Percentiles rank a stretch among this genome's conserved stretches.
These are phyloP conservation scores for Caenorhabditis auriculariae DNA, from an alignment of 2,888 invertebrate species.

Conservation along the genomic window DNA sequence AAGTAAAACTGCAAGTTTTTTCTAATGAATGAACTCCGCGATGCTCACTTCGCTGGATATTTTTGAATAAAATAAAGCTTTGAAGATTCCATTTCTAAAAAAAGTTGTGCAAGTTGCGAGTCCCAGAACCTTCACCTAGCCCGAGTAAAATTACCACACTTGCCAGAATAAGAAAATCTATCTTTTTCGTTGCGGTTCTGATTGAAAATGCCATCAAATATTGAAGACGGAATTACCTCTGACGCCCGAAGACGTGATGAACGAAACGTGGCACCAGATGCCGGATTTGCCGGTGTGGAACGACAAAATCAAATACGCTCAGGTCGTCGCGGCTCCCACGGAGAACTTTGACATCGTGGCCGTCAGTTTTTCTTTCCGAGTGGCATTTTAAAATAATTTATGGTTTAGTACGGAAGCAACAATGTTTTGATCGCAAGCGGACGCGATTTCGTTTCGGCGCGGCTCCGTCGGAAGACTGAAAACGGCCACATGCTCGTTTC, in stretches of 20 bases:
- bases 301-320: conserved; percentile 51
- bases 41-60: too few species aligned
- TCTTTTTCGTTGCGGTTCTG: too few species aligned
- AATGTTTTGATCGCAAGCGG: conserved; percentile 48
- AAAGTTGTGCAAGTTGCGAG: background rate
- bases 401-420: conserved; percentile 52
- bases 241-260: conserved; percentile 28
- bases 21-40: too few species aligned
- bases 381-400: background rate
- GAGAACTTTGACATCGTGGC: conserved; percentile 50
- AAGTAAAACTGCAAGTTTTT: too few species aligned
- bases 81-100: background rate
- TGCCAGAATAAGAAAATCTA: too few species aligned
- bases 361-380: conserved; percentile 20
- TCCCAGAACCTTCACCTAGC: too few species aligned
- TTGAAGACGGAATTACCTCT: conserved; percentile 27
- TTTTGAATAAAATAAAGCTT: background rate
- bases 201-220: too few species aligned
- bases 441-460: conserved; percentile 47
- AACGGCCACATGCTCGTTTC: conserved; percentile 42
- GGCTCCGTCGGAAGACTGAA: conserved; percentile 37
- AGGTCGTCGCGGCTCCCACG: conserved; percentile 40
- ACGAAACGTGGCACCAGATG: conserved; percentile 40
- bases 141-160: too few species aligned
- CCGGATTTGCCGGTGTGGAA: conserved; percentile 51